Evolutionary conservation across 2,797 vertebrate species (phyloP), one percentile per base, ranked within the genome.

Genomic region (Pelodytes ibericus): DNA sequence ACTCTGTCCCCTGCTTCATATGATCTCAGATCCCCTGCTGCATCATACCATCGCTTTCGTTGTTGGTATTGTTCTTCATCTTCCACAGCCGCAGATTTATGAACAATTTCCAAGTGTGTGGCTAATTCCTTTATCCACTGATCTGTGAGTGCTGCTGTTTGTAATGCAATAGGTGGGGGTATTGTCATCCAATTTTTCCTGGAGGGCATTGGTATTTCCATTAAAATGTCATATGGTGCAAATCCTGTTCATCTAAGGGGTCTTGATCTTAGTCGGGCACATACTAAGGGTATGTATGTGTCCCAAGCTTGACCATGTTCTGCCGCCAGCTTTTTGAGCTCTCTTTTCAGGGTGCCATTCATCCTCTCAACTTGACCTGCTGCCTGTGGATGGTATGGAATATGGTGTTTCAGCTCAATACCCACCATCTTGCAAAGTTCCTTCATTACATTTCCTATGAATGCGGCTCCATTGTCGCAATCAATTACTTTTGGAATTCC

Each of bases 391-490:
- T 59, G 57, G 26, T 2, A 59, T 47, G 26, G 26, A 18, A 59
- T 59, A 59, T 59, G 26, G n/a, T 47, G 3, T 59, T 56, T 56
- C 7, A 8, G 51, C 7, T 59, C 26, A 59, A 59, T 59, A 26
- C 57, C 57, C 26, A 59, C 13, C 22, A 59, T 25, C 13, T 59
- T 59, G 13, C 57, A 59, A 16, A 47, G 57, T 59, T 27, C 57
- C n/a, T 59, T 25, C 57, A 59, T 59, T 26, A 59, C 57, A 26
- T 59, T 59, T 11, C 57, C 57, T 27, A 59, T 27, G 26, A 59
- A 59, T 26, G 22, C 57, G 4, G 57, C 22, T 16, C 57, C 57
- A 59, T 26, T 59, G 25, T 59, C 57, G 13, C 57, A 26, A 26
- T 59, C 57, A 16, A 59, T 2, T 6, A 59, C 57, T 59, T 59